Evolutionary conservation across 2,113 vertebrate species (phyloP).

Genomic region (Barnardius zonarius): DNA sequence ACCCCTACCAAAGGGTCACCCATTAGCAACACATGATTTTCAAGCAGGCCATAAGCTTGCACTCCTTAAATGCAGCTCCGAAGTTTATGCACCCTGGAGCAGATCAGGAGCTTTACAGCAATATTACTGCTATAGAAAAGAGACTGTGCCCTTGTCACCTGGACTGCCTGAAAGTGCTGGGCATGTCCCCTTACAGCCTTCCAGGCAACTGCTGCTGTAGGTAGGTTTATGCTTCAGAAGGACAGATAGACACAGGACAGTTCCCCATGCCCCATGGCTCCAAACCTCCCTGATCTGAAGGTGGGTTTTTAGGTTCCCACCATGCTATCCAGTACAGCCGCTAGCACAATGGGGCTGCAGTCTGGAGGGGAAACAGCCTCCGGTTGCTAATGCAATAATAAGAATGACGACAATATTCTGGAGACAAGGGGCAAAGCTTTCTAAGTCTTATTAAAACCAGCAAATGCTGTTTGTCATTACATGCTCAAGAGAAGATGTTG

Average conservation of each 20-base stretch:
- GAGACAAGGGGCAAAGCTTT: slow-evolving; percentile 49
- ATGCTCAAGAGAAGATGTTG: slow-evolving; percentile 37
- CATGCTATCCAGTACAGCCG: not conserved
- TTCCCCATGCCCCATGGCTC: not conserved
- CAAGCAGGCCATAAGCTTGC: not conserved
- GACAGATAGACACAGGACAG: not conserved
- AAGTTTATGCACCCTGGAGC: not conserved
- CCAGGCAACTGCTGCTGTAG: not conserved
- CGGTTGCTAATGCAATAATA: slow-evolving; percentile 19
- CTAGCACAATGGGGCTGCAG: not conserved
- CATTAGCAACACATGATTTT: slow-evolving; percentile 9
- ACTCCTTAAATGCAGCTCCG: not conserved
- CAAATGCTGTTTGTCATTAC: slow-evolving; percentile 58
- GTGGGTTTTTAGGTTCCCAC: not conserved
- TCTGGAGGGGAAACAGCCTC: not conserved
- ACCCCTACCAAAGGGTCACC: slow-evolving; percentile 6
- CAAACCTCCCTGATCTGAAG: not conserved
- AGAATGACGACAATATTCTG: slow-evolving; percentile 35
- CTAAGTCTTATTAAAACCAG: slow-evolving; percentile 48
- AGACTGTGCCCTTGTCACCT: not conserved
- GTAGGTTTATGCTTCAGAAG: not conserved
- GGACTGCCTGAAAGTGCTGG: not conserved
- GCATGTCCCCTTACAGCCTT: not conserved
- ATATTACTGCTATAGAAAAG: not conserved
- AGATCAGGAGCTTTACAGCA: not conserved